Evolutionary conservation across 2,797 vertebrate species (phyloP).

Genomic region (Hypotaenidia philippensis): DNA sequence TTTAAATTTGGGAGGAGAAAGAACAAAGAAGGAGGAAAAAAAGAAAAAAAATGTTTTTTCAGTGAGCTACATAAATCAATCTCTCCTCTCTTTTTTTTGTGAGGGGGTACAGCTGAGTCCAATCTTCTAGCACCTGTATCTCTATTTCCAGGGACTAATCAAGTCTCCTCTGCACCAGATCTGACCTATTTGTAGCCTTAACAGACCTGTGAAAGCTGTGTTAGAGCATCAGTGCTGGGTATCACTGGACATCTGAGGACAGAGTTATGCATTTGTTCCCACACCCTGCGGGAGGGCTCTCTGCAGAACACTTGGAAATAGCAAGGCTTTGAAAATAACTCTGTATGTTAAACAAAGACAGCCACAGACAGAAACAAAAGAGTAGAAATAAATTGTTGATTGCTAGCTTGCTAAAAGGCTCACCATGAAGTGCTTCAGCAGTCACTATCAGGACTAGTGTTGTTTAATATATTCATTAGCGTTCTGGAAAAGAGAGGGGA

Average conservation of each 20-base stretch:
- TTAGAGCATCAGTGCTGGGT: background rate
- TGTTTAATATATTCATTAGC: slow-evolving; percentile 48
- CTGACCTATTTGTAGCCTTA: background rate
- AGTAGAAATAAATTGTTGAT: slow-evolving; percentile 59
- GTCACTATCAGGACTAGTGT: background rate
- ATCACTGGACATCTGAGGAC: background rate
- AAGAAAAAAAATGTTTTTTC: background rate
- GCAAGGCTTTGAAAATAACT: slow-evolving; percentile 26
- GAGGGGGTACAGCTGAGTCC: background rate
- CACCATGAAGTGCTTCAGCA: slow-evolving; percentile 40
- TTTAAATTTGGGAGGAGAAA: background rate
- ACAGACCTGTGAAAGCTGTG: background rate
- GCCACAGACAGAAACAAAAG: slow-evolving; percentile 27
- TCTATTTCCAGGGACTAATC: background rate
- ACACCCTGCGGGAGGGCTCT: background rate
- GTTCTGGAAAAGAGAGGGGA: slow-evolving; percentile 19
- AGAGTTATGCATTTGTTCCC: background rate
- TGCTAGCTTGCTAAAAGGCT: slow-evolving; percentile 54
- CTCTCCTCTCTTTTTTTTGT: background rate
- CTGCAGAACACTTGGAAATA: slow-evolving; percentile 11
- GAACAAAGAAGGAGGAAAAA: no score
- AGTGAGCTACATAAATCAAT: background rate
- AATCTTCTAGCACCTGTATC: background rate
- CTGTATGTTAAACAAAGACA: slow-evolving; percentile 45
- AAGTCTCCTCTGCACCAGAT: background rate